These are phyloP conservation scores for Pocillopora meandrina DNA, from an alignment of 92 coral and sea anemone genomes.

Conservation along the genomic window DNA sequence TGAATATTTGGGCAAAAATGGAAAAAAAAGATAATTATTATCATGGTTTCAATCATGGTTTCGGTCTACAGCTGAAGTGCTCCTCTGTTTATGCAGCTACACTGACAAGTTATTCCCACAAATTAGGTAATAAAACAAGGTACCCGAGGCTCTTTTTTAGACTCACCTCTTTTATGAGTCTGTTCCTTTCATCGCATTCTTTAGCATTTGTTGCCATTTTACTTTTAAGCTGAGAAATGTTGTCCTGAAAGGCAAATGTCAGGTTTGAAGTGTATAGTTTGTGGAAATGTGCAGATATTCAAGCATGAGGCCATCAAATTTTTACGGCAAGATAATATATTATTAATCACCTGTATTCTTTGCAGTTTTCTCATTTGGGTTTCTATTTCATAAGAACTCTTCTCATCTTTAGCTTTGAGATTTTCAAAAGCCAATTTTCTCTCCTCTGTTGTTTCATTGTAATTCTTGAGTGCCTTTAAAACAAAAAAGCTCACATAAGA, in stretches of 20 bases:
- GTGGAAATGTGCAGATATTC: not conserved
- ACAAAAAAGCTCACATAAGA: not conserved
- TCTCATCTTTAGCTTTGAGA: constrained; percentile 95
- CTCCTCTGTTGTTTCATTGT: constrained; percentile 99
- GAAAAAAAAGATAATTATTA: too few species aligned
- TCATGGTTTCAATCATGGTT: too few species aligned
- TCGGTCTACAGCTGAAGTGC: too few species aligned
- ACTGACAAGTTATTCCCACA: too few species aligned
- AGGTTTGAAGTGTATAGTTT: not conserved
- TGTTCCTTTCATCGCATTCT: constrained; percentile 97
- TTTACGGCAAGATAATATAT: not conserved
- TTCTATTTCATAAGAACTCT: constrained; percentile 98
- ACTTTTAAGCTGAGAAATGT: constrained; percentile 88
- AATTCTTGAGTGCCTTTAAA: constrained; percentile 86
- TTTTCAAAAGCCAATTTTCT: constrained; percentile 98
- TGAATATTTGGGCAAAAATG: too few species aligned
- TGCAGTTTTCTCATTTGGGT: constrained; percentile 99
- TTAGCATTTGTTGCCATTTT: constrained; percentile 95
- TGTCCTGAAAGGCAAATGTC: constrained; percentile 68
- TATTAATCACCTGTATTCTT: constrained; percentile 87
- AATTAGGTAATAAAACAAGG: too few species aligned
- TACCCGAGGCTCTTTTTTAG: not conserved
- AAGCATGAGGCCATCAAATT: too few species aligned
- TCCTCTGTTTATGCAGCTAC: too few species aligned
- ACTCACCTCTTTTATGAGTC: constrained; percentile 91